phyloP scores from a whole-genome alignment of 2,888 invertebrate genomes.

The Ceriagrion tenellum region DNA sequence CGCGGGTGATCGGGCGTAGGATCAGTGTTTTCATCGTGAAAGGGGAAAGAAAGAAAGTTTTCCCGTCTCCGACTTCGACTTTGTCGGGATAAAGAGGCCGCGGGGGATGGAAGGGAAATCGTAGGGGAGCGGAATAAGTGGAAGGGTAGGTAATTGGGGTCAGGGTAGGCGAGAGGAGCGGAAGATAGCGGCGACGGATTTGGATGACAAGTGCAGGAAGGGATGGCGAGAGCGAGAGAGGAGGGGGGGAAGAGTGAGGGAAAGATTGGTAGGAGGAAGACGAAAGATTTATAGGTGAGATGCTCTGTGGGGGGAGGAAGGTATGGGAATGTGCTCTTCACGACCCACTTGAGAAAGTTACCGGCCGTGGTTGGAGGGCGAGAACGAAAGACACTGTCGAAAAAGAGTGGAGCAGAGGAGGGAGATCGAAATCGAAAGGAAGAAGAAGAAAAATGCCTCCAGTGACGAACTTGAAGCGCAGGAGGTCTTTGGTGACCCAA shows the following conservation, averaged over 20 bases:
- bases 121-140: neutral
- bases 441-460: neutral
- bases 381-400: neutral
- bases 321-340: neutral
- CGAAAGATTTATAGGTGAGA: neutral
- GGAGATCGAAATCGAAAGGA: neutral
- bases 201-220: neutral
- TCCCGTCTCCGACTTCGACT: too few relatives aligned
- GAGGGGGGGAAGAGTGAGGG: neutral
- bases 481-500: neutral
- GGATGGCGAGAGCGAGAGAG: neutral
- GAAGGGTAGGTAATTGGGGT: too few relatives aligned
- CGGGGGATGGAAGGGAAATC: too few relatives aligned
- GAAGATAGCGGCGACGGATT: neutral
- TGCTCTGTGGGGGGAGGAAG: too few relatives aligned
- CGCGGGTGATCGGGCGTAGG: too few relatives aligned
- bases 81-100: too few relatives aligned
- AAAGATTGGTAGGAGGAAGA: neutral
- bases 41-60: too few relatives aligned
- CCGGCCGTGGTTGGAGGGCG: neutral
- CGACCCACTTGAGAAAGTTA: slow-evolving; percentile 10
- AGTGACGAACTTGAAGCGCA: neutral
- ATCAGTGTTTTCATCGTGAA: neutral
- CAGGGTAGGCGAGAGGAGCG: neutral
- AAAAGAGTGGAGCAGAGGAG: neutral